Percentiles rank a stretch among this genome's conserved stretches.
phyloP scores from a whole-genome alignment of 2,888 invertebrate species.

The Zonitis immaculata region DNA sequence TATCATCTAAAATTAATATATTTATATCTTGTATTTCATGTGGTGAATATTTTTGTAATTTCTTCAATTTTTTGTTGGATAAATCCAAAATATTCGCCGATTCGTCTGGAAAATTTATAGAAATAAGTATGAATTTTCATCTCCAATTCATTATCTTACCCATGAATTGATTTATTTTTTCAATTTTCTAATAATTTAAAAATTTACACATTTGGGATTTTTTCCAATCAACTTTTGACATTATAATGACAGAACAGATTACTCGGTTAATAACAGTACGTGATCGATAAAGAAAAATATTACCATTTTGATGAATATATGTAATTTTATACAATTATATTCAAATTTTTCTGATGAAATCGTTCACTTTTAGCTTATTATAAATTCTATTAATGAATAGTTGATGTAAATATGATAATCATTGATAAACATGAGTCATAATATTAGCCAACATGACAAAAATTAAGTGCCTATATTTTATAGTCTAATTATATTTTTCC shows the following conservation, averaged over 20 bases:
- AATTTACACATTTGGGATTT: background rate
- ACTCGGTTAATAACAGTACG: background rate
- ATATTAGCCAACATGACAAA: constrained; percentile 5
- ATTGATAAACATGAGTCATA: constrained; percentile 9
- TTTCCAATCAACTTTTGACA: background rate
- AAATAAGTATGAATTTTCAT: constrained; percentile 1
- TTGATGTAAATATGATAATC: background rate
- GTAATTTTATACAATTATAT: background rate
- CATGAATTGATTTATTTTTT: background rate
- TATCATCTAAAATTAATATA: constrained; percentile 75
- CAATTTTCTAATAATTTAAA: background rate
- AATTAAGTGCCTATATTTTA: background rate
- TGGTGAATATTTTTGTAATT: constrained; percentile 68
- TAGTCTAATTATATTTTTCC: background rate
- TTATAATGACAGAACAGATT: background rate
- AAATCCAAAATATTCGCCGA: constrained; percentile 62
- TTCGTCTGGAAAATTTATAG: constrained; percentile 31
- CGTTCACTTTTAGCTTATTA: no score
- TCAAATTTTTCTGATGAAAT: no score
- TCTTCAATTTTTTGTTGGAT: constrained; percentile 74
- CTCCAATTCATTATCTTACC: background rate
- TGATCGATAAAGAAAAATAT: background rate
- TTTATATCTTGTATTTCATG: constrained; percentile 63
- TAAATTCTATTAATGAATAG: background rate
- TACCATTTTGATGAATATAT: background rate